Evolutionary conservation across 2,797 vertebrate species (phyloP), one percentile per base, ranked within the genome.

Genomic region (Falco peregrinus): DNA sequence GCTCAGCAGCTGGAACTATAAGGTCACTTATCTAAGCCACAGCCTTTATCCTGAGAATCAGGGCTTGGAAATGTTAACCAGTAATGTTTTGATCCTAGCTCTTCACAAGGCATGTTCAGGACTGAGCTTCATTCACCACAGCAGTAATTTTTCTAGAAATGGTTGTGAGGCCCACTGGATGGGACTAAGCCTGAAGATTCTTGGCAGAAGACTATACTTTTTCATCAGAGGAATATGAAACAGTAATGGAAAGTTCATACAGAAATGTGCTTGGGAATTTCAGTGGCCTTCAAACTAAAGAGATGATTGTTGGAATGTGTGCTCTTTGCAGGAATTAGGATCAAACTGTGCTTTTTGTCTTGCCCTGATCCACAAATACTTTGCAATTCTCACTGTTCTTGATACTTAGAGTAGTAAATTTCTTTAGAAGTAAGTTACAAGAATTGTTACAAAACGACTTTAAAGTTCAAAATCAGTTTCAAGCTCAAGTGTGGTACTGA

Each of bases 401-500:
- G 43, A 59, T 79, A 79, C 37, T 64, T 65, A 4, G 21, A 54
- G 13, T 13, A 41, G 17, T 15, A 31, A 56, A 7, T 41, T 85
- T 48, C 37, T 45, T 79, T 37, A 50, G 10, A 82, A 65, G 8
- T 28, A 64, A 84, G 15, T 56, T 60, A 50, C 13, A 75, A 57
- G 39, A 54, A 51, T 28, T 57, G 25, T 80, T 74, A 29, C 10
- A 37, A 69, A 53, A 78, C 41, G 6, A 59, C 47, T 2, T 43
- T 11, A 21, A 88, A 80, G 6, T 48, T 91, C 13, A 63, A 51
- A 87, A 33, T 73, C 17, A 43, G 9, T 48, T 91, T 91, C 28
- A 75, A 65, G 33, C 33, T 39, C 17, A 35, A 37, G 21, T 0
- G 0, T 24, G 22, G 18, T 7, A 54, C 9, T 1, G 0, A 73